phyloP scores from a whole-genome alignment of 2,113 vertebrate species.

The Oryzias celebensis region DNA sequence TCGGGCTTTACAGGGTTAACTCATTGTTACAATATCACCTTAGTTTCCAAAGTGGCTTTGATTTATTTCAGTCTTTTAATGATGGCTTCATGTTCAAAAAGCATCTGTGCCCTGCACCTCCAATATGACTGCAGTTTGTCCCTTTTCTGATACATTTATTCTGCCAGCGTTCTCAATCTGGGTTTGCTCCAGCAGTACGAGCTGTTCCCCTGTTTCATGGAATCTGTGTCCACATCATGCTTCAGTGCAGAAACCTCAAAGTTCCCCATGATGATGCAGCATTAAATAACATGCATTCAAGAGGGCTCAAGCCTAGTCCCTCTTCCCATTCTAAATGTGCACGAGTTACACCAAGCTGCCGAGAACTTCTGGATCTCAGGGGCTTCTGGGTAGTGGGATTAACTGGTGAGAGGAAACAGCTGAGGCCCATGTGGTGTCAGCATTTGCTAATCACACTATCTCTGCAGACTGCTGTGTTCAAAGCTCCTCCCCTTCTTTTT shows the following conservation, averaged over 20 bases:
- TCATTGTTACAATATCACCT: too few relatives aligned
- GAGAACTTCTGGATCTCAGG: conserved; percentile 55
- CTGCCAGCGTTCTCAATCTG: not conserved
- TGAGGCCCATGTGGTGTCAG: conserved; percentile 72
- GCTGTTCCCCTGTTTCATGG: conserved; percentile 33
- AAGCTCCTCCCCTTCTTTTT: conserved; percentile 44
- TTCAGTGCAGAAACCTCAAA: conserved; percentile 49
- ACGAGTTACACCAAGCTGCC: conserved; percentile 50
- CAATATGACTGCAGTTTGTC: too few relatives aligned
- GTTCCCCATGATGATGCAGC: conserved; percentile 71
- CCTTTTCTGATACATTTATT: not conserved
- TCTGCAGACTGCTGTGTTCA: conserved; percentile 21
- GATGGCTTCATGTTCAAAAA: too few relatives aligned
- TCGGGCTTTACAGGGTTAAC: too few relatives aligned
- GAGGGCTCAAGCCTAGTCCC: conserved; percentile 31
- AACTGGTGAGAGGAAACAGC: conserved; percentile 74
- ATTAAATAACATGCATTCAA: conserved; percentile 26
- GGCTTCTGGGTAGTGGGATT: conserved; percentile 69
- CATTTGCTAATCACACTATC: conserved; percentile 66
- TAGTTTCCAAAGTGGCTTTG: too few relatives aligned
- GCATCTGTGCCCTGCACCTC: too few relatives aligned
- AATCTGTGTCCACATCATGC: conserved; percentile 24
- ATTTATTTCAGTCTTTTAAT: too few relatives aligned
- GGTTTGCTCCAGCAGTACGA: not conserved
- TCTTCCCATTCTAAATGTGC: conserved; percentile 42